A percentile compares a stretch with the other conserved stretches of the same genome.
phyloP scores from a whole-genome alignment of 2,797 vertebrate species.

The Pitangus sulphuratus region DNA sequence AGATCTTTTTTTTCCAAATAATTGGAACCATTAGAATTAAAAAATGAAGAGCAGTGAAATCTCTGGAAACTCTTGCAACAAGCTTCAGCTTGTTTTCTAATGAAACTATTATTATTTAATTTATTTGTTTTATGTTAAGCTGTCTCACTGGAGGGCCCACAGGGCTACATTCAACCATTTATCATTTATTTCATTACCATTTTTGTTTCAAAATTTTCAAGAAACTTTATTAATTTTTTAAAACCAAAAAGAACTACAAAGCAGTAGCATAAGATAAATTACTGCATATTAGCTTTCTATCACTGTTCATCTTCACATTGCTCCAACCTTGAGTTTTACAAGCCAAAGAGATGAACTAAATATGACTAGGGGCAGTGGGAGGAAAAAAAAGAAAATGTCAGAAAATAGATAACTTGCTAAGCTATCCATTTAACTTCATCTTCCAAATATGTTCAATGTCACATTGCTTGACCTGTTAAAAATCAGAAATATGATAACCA shows the following conservation, averaged over 20 bases:
- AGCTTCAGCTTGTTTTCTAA: background rate
- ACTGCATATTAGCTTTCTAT: background rate
- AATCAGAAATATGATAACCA: background rate
- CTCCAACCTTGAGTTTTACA: slow-evolving; percentile 26
- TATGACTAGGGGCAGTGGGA: background rate
- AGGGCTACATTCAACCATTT: background rate
- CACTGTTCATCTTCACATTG: slow-evolving; percentile 6
- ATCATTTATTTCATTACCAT: background rate
- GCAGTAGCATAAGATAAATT: background rate
- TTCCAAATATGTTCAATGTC: background rate
- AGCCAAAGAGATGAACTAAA: background rate
- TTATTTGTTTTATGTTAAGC: background rate
- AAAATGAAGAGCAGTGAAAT: background rate
- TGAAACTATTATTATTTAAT: background rate
- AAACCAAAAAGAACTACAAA: background rate
- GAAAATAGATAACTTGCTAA: background rate
- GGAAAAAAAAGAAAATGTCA: background rate
- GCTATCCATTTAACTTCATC: slow-evolving; percentile 1
- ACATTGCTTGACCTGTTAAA: background rate
- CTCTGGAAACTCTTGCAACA: background rate
- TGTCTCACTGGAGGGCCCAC: background rate
- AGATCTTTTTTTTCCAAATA: background rate
- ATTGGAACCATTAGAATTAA: background rate
- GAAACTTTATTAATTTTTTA: background rate
- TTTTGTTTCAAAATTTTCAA: background rate